These are phyloP conservation scores for Bombyx mandarina DNA, from an alignment of 1,140 invertebrate genomes.

Conservation along the genomic window DNA sequence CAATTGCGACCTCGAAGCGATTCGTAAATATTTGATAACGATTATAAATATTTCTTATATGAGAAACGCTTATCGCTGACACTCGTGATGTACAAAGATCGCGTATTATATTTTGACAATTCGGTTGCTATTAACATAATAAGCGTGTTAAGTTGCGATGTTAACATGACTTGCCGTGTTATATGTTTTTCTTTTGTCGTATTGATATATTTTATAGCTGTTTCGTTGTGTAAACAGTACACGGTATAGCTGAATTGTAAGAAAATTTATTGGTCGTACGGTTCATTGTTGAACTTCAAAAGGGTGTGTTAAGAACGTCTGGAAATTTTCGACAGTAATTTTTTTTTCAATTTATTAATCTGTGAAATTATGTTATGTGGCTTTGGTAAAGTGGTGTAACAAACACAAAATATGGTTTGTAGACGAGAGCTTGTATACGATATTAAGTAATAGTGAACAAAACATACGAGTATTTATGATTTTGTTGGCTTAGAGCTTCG, in stretches of 20 bases:
- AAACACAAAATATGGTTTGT: too few relatives aligned
- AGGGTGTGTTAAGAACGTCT: too few relatives aligned
- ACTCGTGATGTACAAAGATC: constrained; percentile 11
- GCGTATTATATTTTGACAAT: constrained; percentile 63
- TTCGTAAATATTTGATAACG: background rate
- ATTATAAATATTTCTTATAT: background rate
- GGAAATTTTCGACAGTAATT: too few relatives aligned
- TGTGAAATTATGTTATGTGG: too few relatives aligned
- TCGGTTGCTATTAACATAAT: constrained; percentile 57
- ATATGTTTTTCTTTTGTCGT: constrained; percentile 62
- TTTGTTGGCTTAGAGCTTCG: too few relatives aligned
- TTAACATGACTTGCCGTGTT: constrained; percentile 42
- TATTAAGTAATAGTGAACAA: too few relatives aligned
- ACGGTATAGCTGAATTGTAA: constrained; percentile 64
- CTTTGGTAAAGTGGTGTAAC: too few relatives aligned
- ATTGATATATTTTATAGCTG: constrained; percentile 61
- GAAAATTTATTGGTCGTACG: constrained; percentile 59
- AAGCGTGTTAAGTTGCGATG: constrained; percentile 32
- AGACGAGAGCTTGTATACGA: too few relatives aligned
- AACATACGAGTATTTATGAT: too few relatives aligned
- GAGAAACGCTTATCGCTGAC: constrained; percentile 12
- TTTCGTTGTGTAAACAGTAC: constrained; percentile 65
- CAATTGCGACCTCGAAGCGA: too few relatives aligned
- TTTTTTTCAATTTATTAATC: too few relatives aligned
- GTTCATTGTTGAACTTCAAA: constrained; percentile 32